Evolutionary conservation across 2,113 vertebrate genomes (phyloP).

Genomic region (Leptobrachium ailaonicum): DNA sequence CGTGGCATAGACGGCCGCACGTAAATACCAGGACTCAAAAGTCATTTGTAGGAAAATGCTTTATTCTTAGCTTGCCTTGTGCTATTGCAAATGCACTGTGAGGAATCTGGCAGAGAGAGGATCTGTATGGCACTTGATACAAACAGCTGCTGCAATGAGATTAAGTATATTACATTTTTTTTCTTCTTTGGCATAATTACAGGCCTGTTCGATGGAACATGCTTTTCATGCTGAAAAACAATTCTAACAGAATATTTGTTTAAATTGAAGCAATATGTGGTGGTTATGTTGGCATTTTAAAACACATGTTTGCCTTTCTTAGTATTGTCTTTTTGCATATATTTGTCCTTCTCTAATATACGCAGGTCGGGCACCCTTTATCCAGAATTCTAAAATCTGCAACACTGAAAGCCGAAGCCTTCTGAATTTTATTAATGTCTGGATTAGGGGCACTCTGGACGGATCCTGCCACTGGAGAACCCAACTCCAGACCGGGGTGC

Average conservation of each 20-base stretch:
- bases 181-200: conserved; percentile 14
- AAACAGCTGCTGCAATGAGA: conserved; percentile 20
- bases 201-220: conserved; percentile 27
- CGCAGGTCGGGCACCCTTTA: too few relatives aligned
- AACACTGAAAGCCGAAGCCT: too few relatives aligned
- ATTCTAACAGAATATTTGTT: conserved; percentile 12
- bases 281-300: conserved; percentile 54
- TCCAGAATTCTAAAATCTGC: too few relatives aligned
- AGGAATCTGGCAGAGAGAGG: conserved; percentile 3
- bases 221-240: conserved; percentile 17
- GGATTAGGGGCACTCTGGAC: too few relatives aligned
- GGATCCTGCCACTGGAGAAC: too few relatives aligned
- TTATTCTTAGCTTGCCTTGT: background rate
- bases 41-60: too few relatives aligned
- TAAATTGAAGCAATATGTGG: conserved; percentile 11
- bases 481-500: too few relatives aligned
- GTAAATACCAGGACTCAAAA: background rate
- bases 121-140: background rate
- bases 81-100: background rate
- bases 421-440: too few relatives aligned
- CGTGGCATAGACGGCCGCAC: background rate
- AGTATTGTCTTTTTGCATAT: too few relatives aligned
- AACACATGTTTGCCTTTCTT: background rate
- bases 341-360: too few relatives aligned
- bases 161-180: conserved; percentile 5